Base-by-base conservation (phyloP, 2,888 invertebrate genomes). In the Melinaea menophilus region DNA sequence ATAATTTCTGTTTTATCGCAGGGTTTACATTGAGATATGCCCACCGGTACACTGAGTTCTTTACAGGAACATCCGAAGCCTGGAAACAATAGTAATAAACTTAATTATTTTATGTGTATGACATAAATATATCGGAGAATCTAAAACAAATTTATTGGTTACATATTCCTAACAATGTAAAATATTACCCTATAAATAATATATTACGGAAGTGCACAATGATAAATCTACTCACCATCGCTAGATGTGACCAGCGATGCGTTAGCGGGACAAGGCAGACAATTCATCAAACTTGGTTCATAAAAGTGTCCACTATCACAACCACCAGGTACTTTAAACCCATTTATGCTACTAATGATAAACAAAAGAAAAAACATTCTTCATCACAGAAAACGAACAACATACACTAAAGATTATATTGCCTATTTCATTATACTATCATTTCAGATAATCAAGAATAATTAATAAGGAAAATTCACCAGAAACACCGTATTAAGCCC, bases 61-160 rank as follows among this genome's bases (percentile, higher is more conserved):
- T 80, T 80, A 63, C 90, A 90, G 0, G 68, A 63, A 64, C 90
- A 90, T 0, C 81, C 76, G 34, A 88, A 88, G 31, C 90, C 90
- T 90, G 68, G 3, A 69, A 22, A 22, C 22, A 22, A 12, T 12
- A 59, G 31, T 37, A 41, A 45, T 9, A 61, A 59, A 47, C 9
- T 13, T 11, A 9, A 31, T 41, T 9, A 41, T 41, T 41, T 9
- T 41, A 9, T 41, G 41, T 41, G 11, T 22, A 22, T 22, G 22
- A 5, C 7, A 1, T 9, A 41, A n/a, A 22, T 22, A 22, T 22
- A 22, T 22, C 22, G 22, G 22, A 22, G 22, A 22, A 22, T 22
- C 22, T 22, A 22, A 22, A 22, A 22, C 22, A 22, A 22, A 22
- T 22, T 22, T 22, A 22, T 22, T 22, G 22, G 22, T 22, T 22